These are phyloP conservation scores for Aradus depressus DNA, from an alignment of 2,888 invertebrate genomes.

Conservation along the genomic window DNA sequence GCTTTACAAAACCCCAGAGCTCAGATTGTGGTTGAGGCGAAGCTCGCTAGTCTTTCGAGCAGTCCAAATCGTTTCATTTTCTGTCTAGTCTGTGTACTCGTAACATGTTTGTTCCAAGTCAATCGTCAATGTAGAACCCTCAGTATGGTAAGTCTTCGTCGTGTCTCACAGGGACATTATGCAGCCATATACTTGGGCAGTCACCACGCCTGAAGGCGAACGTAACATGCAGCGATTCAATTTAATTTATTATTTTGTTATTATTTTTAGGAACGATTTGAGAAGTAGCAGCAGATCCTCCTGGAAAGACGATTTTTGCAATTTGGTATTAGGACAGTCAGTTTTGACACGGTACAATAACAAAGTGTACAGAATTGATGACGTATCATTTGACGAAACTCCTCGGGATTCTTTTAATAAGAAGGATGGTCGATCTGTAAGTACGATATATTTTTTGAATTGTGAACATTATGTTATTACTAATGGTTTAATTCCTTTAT, in stretches of 20 bases:
- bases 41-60: too few species aligned
- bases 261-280: constrained; percentile 14
- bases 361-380: constrained; percentile 74
- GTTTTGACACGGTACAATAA: constrained; percentile 86
- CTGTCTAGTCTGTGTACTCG: too few species aligned
- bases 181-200: too few species aligned
- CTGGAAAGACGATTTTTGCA: constrained; percentile 39
- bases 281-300: background rate
- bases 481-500: background rate
- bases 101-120: too few species aligned
- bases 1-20: too few species aligned
- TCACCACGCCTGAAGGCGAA: too few species aligned
- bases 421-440: constrained; percentile 31
- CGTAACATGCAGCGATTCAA: too few species aligned
- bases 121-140: too few species aligned
- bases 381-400: constrained; percentile 62
- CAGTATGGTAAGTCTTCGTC: too few species aligned
- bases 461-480: background rate
- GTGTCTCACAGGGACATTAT: too few species aligned
- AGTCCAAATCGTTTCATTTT: too few species aligned
- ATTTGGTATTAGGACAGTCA: constrained; percentile 49
- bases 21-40: too few species aligned
- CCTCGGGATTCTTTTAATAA: constrained; percentile 57
- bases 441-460: background rate
- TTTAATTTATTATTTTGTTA: background rate